Evolutionary conservation across 1,140 invertebrate species (phyloP).

Genomic region (Lycorma delicatula): DNA sequence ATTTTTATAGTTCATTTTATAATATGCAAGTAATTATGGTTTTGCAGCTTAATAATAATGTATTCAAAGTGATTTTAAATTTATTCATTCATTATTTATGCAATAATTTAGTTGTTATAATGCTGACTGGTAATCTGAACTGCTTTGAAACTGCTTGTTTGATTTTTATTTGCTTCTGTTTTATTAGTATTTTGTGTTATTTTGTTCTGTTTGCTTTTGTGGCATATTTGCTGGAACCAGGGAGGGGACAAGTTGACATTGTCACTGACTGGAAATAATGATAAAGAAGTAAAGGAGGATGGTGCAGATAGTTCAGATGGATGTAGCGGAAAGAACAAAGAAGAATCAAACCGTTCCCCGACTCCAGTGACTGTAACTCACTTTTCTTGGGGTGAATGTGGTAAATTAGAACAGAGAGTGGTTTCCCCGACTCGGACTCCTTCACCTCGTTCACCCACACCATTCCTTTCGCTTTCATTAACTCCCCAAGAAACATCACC

Average conservation of each 20-base stretch:
- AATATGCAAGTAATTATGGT: no score
- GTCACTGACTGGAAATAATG: constrained; percentile 34
- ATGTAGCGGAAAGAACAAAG: constrained; percentile 18
- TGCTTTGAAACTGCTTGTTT: neutral
- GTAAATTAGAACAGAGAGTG: constrained; percentile 40
- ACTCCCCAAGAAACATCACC: constrained; percentile 21
- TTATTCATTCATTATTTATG: no score
- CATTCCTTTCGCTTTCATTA: constrained; percentile 24
- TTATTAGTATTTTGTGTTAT: constrained; percentile 12
- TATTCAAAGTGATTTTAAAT: no score
- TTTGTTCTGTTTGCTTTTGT: constrained; percentile 17
- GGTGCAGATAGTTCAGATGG: constrained; percentile 19
- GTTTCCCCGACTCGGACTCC: constrained; percentile 29
- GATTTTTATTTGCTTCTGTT: constrained; percentile 18
- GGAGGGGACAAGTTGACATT: constrained; percentile 68
- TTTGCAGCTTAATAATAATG: no score
- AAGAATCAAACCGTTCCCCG: constrained; percentile 32
- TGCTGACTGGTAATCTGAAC: no score
- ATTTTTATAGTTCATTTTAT: no score
- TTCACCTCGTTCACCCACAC: constrained; percentile 21
- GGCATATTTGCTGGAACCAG: constrained; percentile 34
- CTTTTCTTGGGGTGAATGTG: constrained; percentile 42
- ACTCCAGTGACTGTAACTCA: constrained; percentile 47
- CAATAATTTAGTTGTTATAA: no score
- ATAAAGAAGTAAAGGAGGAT: constrained; percentile 2